Evolutionary conservation across 2,797 vertebrate species (phyloP), one percentile per base, ranked within the genome.

Genomic region (Danio albolineatus): DNA sequence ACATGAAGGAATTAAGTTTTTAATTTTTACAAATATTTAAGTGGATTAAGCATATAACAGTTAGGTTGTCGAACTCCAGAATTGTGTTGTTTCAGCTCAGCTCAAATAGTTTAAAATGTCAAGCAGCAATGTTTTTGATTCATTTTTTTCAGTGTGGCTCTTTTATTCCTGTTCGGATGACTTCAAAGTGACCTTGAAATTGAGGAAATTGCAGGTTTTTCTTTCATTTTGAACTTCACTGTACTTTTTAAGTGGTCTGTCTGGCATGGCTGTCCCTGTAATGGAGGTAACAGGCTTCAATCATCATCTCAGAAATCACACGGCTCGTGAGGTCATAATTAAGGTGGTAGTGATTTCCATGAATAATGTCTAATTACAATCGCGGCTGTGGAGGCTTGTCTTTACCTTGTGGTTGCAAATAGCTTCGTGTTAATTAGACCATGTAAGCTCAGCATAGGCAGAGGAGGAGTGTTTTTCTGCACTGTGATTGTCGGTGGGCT

Each of bases 341-440:
- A 69, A 69, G 46, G 76, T 73, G 76, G 36, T 53, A 56, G 69
- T 73, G 76, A 82, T 73, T 78, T 82, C 70, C 49, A 17, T 21
- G 69, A 66, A 81, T 81, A 75, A 46, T 69, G 56, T 61, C 73
- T 70, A 70, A 70, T 70, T 81, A 17, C 41, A 69, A 71, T 14
- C n/a, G 67, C 12, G n/a, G 13, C 57, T 62, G 54, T 64, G 62
- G 51, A 28, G 54, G 66, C 69, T 72, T 12, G 44, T 73, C 36
- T 73, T 78, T 82, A 60, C 17, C 46, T 5, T 38, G 53, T 66
- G 75, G 48, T 64, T 76, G 21, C 44, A 77, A 77, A 85, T 80
- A 84, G 60, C 73, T 61, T 67, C 41, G 28, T 17, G 61, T 54
- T 82, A 78, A 82, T 84, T 84, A 80, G 51, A 46, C 17, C 16